phyloP scores from a whole-genome alignment of 2,888 invertebrate genomes.

The Syrista parreyssii region DNA sequence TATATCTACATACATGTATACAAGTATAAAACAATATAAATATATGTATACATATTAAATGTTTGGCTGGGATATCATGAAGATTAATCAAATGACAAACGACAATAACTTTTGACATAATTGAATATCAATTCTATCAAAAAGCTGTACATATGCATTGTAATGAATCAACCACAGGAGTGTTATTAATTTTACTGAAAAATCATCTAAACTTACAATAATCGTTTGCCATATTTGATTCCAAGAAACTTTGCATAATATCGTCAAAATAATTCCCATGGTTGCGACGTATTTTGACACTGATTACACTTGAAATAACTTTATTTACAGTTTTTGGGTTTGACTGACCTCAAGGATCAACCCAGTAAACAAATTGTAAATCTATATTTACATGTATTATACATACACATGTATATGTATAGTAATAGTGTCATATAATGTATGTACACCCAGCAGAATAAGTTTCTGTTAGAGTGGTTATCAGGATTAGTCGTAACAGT shows the following conservation, averaged over 20 bases:
- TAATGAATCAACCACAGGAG: not conserved
- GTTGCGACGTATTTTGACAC: not conserved
- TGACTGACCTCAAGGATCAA: not conserved
- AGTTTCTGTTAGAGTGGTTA: conserved; percentile 49
- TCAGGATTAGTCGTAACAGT: conserved; percentile 48
- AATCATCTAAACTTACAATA: not conserved
- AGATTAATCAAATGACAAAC: not conserved
- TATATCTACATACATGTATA: not conserved
- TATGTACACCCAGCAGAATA: conserved; percentile 44
- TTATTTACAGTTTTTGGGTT: not conserved
- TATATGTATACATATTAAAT: not conserved
- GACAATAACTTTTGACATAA: not conserved
- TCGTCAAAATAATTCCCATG: not conserved
- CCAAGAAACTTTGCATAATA: not conserved
- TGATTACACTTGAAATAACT: not conserved
- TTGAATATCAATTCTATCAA: not conserved
- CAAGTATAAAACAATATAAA: not conserved
- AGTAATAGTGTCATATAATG: not conserved
- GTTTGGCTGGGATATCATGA: not conserved
- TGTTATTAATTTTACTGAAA: not conserved
- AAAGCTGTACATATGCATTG: not conserved
- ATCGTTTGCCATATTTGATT: not conserved
- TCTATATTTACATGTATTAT: not conserved
- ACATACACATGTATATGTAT: not conserved
- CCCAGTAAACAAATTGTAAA: not conserved